A percentile compares a stretch with the other conserved stretches of the same genome.
phyloP scores from a whole-genome alignment of 2,797 vertebrate genomes.

The Mormyrops attenuatus region DNA sequence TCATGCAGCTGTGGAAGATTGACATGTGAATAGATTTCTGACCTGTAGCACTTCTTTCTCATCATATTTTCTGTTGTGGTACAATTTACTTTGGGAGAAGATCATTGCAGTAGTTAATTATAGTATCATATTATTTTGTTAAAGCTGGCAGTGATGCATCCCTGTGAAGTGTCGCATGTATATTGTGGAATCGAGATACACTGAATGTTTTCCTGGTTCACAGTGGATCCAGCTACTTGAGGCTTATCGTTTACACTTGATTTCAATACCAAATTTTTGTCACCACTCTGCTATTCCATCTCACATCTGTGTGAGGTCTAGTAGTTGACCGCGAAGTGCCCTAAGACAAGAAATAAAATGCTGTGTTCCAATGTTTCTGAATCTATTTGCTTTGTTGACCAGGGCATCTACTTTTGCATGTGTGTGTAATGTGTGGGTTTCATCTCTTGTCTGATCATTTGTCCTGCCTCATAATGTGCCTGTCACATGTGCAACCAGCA shows the following conservation, averaged over 20 bases:
- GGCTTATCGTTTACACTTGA: conserved; percentile 40
- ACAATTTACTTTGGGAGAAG: background rate
- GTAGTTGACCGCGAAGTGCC: conserved; percentile 50
- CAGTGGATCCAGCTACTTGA: conserved; percentile 7
- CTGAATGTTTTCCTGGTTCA: background rate
- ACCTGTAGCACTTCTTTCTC: background rate
- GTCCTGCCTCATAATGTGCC: background rate
- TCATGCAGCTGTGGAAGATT: background rate
- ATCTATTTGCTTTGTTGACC: background rate
- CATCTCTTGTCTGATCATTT: background rate
- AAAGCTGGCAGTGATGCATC: background rate
- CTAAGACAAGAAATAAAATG: conserved; percentile 51
- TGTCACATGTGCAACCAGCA: background rate
- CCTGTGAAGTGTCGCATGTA: background rate
- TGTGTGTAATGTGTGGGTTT: background rate
- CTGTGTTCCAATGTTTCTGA: background rate
- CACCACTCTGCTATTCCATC: conserved; percentile 48
- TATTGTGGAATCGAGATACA: background rate
- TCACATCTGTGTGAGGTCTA: conserved; percentile 45
- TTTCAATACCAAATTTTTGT: conserved; percentile 47
- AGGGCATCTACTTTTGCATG: background rate
- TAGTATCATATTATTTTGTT: background rate
- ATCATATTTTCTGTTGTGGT: background rate
- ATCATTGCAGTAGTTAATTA: background rate
- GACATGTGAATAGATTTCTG: background rate